A percentile compares a stretch with the other conserved stretches of the same genome.
These are phyloP conservation scores for Scrobipalpa atriplicella DNA, from an alignment of 2,888 invertebrate genomes.

Conservation along the genomic window DNA sequence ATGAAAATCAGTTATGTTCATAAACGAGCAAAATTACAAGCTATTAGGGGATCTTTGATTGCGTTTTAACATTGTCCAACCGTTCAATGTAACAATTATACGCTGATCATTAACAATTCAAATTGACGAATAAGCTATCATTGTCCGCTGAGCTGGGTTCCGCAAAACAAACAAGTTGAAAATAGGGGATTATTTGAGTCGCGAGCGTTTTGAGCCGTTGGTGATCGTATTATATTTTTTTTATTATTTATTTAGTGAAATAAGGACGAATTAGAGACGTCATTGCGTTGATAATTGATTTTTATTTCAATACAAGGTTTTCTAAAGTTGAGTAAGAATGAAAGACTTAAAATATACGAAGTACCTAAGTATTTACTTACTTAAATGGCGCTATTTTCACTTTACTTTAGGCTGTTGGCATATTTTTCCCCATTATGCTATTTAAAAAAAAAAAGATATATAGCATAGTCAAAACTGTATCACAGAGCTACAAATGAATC, in stretches of 20 bases:
- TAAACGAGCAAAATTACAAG: neutral
- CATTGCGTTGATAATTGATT: too few relatives aligned
- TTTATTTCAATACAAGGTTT: too few relatives aligned
- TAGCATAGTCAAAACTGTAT: neutral
- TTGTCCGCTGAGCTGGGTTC: slow-evolving; percentile 44
- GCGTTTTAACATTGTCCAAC: slow-evolving; percentile 40
- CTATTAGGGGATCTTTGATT: neutral
- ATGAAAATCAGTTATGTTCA: neutral
- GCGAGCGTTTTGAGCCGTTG: slow-evolving; percentile 31
- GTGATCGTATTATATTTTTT: slow-evolving; percentile 11
- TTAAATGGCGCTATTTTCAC: too few relatives aligned
- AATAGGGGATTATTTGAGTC: slow-evolving; percentile 45
- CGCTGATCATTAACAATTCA: slow-evolving; percentile 53
- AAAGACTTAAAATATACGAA: too few relatives aligned
- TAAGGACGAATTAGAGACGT: too few relatives aligned
- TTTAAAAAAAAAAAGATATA: neutral
- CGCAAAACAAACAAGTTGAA: slow-evolving; percentile 51
- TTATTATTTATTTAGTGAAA: too few relatives aligned
- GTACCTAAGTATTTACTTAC: too few relatives aligned
- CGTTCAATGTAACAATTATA: slow-evolving; percentile 42
- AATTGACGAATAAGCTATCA: slow-evolving; percentile 59
- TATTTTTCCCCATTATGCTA: too few relatives aligned
- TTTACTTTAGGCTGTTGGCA: too few relatives aligned
- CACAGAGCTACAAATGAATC: neutral
- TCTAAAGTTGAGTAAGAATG: too few relatives aligned